Conservation (phyloP, 2,797 vertebrate genomes). For the Typhlichthys eigenmanni region DNA sequence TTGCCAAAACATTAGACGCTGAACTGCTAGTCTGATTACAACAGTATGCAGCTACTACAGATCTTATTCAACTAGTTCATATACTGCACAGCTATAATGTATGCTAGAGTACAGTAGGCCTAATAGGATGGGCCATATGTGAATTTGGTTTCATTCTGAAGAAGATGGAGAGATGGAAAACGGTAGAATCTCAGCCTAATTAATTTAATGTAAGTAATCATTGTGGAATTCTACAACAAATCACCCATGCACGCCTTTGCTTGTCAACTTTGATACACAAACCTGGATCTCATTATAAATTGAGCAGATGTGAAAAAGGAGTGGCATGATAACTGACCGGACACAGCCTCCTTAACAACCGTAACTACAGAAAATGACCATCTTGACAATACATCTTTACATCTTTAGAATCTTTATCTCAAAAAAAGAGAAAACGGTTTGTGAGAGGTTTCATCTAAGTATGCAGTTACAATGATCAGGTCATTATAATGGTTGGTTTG, state of each 20-base stretch:
- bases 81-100: no score
- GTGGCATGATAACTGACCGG: no score
- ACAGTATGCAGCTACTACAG: neutral
- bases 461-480: neutral
- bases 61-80: no score
- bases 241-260: neutral
- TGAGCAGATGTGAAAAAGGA: conserved; percentile 3
- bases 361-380: no score
- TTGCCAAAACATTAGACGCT: conserved; percentile 8
- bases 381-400: no score
- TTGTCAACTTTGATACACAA: conserved; percentile 22
- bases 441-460: neutral
- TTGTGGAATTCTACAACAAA: neutral
- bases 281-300: conserved; percentile 22
- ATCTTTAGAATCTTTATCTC: no score
- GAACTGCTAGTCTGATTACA: neutral
- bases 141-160: no score
- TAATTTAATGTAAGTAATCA: conserved; percentile 4
- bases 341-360: no score
- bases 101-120: no score
- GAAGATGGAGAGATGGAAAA: no score
- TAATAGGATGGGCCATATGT: no score
- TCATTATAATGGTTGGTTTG: neutral
- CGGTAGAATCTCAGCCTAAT: neutral
- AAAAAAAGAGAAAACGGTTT: neutral